These are phyloP conservation scores for Vulpes lagopus DNA, from an alignment of 2,113 vertebrate genomes.

Conservation along the genomic window DNA sequence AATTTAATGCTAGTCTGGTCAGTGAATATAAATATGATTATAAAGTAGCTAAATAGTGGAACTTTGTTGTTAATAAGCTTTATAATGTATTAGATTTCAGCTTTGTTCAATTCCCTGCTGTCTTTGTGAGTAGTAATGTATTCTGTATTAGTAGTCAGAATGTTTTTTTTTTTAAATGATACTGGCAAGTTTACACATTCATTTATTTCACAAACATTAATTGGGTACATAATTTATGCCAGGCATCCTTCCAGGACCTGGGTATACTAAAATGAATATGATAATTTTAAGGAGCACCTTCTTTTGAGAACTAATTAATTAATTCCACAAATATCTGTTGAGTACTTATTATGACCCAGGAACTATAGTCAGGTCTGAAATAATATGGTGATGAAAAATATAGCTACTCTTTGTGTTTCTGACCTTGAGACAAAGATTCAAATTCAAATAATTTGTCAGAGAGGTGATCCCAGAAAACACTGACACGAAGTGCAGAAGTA, in stretches of 20 bases:
- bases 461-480: not conserved
- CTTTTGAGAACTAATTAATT: not conserved
- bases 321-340: slow-evolving; percentile 23
- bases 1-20: not conserved
- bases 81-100: not conserved
- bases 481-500: not conserved
- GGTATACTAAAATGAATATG: slow-evolving; percentile 17
- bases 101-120: slow-evolving; percentile 1
- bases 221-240: not conserved
- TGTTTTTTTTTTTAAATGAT: not conserved
- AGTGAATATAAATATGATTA: slow-evolving; percentile 11
- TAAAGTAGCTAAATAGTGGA: slow-evolving; percentile 43
- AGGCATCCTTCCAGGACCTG: slow-evolving; percentile 19
- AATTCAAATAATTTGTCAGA: not conserved
- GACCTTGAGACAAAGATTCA: not conserved
- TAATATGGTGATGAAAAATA: slow-evolving; percentile 19
- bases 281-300: slow-evolving; percentile 31
- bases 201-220: slow-evolving; percentile 37
- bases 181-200: not conserved
- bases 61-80: slow-evolving; percentile 20
- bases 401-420: not conserved
- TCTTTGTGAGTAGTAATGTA: slow-evolving; percentile 42
- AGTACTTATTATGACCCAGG: not conserved
- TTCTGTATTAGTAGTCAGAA: slow-evolving; percentile 31
- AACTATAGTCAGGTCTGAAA: slow-evolving; percentile 33